Conservation (phyloP, 1,140 invertebrate genomes). For the Leptinotarsa defecta region DNA sequence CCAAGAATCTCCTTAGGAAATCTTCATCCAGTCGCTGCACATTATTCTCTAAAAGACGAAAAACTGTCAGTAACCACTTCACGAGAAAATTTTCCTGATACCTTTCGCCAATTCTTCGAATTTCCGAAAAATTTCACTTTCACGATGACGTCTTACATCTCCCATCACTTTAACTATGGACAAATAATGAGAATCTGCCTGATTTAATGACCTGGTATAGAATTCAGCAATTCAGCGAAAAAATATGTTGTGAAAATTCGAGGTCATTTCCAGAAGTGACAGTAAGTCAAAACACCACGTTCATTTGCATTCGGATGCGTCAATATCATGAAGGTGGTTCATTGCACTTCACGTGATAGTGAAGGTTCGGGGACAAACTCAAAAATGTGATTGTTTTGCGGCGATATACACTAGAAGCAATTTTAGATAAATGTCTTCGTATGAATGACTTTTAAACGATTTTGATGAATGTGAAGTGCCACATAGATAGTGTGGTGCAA, state of each 20-base stretch:
- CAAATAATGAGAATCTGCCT: neutral
- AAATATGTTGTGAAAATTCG: neutral
- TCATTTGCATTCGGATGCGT: neutral
- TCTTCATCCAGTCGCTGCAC: conserved; percentile 17
- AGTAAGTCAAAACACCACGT: conserved; percentile 3
- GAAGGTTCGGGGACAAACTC: no score
- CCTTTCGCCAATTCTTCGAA: conserved; percentile 19
- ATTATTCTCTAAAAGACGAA: conserved; percentile 23
- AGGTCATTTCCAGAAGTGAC: neutral
- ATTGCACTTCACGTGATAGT: no score
- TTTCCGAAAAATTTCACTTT: conserved; percentile 1
- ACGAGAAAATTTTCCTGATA: neutral
- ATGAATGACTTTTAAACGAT: no score
- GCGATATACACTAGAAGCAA: no score
- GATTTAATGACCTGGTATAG: neutral
- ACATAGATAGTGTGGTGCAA: no score
- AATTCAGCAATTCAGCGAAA: neutral
- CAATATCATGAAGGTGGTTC: no score
- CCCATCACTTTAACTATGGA: conserved; percentile 1
- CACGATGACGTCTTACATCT: conserved; percentile 5
- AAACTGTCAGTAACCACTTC: neutral
- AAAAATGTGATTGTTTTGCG: no score
- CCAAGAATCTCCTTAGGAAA: conserved; percentile 16
- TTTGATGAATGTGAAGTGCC: no score
- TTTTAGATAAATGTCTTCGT: no score